These are phyloP conservation scores for Diglossa cyanea DNA, from an alignment of 2,797 vertebrate genomes.

Conservation along the genomic window DNA sequence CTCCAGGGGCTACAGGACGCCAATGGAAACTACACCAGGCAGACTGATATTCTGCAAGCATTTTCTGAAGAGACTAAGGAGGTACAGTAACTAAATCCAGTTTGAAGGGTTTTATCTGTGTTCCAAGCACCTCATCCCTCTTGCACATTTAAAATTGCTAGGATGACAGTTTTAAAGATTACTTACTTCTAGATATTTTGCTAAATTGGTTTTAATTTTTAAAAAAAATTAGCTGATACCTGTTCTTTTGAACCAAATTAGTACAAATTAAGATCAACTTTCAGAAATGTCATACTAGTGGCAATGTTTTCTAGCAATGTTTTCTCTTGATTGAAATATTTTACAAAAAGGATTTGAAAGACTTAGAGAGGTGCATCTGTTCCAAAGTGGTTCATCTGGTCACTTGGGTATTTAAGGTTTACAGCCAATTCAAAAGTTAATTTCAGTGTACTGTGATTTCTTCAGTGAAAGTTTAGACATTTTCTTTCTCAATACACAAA, in stretches of 20 bases:
- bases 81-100: constrained; percentile 66
- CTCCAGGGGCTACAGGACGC: constrained; percentile 95
- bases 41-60: constrained; percentile 96
- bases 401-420: not conserved
- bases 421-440: not conserved
- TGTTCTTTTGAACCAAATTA: not conserved
- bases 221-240: not conserved
- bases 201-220: not conserved
- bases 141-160: not conserved
- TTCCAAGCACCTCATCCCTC: not conserved
- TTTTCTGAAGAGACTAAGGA: constrained; percentile 92
- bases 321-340: not conserved
- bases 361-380: not conserved
- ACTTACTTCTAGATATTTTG: not conserved
- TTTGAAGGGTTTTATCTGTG: not conserved
- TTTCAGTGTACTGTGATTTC: not conserved
- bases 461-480: not conserved
- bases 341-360: not conserved
- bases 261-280: not conserved
- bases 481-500: not conserved
- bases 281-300: not conserved
- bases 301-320: not conserved
- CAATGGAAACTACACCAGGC: constrained; percentile 97
- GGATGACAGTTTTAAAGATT: not conserved
- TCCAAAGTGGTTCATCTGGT: not conserved